A percentile compares a stretch with the other conserved stretches of the same genome.
These are phyloP conservation scores for Drosophila varians DNA, from an alignment of 1,140 invertebrate species.

Conservation along the genomic window DNA sequence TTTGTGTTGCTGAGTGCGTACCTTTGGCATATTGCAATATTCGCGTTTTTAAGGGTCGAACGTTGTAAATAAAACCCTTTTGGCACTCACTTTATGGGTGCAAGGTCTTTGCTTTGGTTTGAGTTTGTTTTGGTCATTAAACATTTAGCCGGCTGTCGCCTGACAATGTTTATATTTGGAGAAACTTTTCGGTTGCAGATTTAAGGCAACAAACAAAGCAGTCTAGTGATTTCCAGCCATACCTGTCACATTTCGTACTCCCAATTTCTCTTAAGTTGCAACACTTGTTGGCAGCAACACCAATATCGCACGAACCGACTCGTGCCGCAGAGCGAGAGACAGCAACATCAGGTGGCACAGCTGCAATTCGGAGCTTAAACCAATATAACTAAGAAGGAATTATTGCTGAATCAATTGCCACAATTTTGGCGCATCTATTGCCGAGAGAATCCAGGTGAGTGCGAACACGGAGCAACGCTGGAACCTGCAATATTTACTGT, in stretches of 20 bases:
- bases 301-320: neutral
- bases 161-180: slow-evolving; percentile 2
- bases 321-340: neutral
- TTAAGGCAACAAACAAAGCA: neutral
- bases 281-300: neutral
- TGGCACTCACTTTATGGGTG: neutral
- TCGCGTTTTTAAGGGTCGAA: neutral
- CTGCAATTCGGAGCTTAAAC: neutral
- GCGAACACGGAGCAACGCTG: neutral
- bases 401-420: neutral
- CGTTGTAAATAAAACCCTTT: neutral
- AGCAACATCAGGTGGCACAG: slow-evolving; percentile 3
- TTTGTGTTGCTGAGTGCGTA: slow-evolving; percentile 9
- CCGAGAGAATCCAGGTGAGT: neutral
- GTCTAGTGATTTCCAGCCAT: neutral
- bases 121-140: slow-evolving; percentile 18
- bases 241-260: neutral
- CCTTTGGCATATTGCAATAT: slow-evolving; percentile 6
- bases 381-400: neutral
- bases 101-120: slow-evolving; percentile 5
- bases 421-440: neutral
- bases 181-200: neutral
- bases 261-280: too few relatives aligned
- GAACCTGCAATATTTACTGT: slow-evolving; percentile 1
- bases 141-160: slow-evolving; percentile 11